These are phyloP conservation scores for Camarhynchus parvulus DNA, from an alignment of 2,113 vertebrate species.

Conservation along the genomic window DNA sequence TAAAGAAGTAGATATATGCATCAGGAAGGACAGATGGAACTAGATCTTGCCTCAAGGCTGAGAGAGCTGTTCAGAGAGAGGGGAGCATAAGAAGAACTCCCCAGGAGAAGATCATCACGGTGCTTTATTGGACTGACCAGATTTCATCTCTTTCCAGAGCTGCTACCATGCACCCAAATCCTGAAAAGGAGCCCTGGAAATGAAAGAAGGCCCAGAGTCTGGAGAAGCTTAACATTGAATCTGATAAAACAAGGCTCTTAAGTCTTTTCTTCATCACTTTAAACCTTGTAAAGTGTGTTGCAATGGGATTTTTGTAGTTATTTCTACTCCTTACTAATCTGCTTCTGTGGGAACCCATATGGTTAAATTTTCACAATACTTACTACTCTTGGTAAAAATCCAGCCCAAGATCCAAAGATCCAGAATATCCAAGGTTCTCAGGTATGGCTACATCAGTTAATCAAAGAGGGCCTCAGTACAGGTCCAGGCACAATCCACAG, in stretches of 20 bases:
- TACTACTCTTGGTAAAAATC: background rate
- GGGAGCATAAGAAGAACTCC: background rate
- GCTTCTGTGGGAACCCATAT: accelerated
- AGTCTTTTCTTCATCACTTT: background rate
- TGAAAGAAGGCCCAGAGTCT: background rate
- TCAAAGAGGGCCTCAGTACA: background rate
- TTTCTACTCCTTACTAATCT: background rate
- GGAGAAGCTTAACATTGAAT: background rate
- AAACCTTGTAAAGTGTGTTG: background rate
- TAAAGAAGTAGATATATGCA: background rate
- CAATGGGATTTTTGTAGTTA: background rate
- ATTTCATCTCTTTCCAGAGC: background rate
- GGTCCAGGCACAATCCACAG: background rate
- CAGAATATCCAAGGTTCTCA: background rate
- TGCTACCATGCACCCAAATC: background rate
- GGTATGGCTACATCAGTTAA: background rate
- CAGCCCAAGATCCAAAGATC: background rate
- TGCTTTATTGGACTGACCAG: background rate
- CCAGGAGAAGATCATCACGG: background rate
- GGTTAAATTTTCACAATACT: background rate
- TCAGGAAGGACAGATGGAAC: constrained; percentile 14
- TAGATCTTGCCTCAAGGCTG: background rate
- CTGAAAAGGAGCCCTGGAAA: background rate
- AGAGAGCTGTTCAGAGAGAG: background rate
- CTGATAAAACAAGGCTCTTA: background rate